Percentiles rank a stretch among this genome's conserved stretches.
These are phyloP conservation scores for Theretra japonica DNA, from an alignment of 2,888 invertebrate genomes.

Conservation along the genomic window DNA sequence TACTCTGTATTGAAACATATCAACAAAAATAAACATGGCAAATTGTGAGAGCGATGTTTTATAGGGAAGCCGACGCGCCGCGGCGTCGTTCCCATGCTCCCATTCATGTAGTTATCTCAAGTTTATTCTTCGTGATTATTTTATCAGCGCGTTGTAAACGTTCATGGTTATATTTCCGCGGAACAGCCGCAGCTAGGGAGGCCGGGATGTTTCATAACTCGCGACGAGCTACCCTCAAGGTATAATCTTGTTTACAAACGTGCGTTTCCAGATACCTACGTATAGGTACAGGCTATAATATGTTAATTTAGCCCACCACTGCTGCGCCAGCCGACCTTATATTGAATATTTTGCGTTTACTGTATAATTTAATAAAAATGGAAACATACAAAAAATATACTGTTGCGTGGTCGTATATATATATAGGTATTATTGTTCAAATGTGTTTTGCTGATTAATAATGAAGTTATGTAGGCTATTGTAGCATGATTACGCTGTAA, in stretches of 20 bases:
- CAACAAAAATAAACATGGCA: not conserved
- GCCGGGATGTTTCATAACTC: constrained; percentile 55
- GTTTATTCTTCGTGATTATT: constrained; percentile 31
- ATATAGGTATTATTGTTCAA: not conserved
- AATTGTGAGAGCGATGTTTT: constrained; percentile 2
- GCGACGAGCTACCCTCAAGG: constrained; percentile 51
- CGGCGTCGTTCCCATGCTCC: constrained; percentile 16
- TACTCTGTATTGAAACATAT: not conserved
- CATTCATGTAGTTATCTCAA: constrained; percentile 32
- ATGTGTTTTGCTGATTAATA: constrained; percentile 19
- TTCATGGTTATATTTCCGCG: constrained; percentile 43
- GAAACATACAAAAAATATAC: constrained; percentile 45
- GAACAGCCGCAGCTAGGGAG: constrained; percentile 36
- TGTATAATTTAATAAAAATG: constrained; percentile 65
- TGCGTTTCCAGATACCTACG: constrained; percentile 48
- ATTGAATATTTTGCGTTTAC: constrained; percentile 71
- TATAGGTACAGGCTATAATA: constrained; percentile 63
- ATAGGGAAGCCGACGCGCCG: constrained; percentile 8
- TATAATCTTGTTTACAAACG: constrained; percentile 65
- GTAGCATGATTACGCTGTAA: not conserved
- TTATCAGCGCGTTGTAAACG: constrained; percentile 40
- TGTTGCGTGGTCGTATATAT: not conserved
- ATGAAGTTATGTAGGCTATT: not conserved
- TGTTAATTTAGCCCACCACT: constrained; percentile 66
- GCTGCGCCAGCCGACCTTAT: constrained; percentile 58